phyloP scores from a whole-genome alignment of 2,888 invertebrate genomes.

The Schrankia costaestrigalis region DNA sequence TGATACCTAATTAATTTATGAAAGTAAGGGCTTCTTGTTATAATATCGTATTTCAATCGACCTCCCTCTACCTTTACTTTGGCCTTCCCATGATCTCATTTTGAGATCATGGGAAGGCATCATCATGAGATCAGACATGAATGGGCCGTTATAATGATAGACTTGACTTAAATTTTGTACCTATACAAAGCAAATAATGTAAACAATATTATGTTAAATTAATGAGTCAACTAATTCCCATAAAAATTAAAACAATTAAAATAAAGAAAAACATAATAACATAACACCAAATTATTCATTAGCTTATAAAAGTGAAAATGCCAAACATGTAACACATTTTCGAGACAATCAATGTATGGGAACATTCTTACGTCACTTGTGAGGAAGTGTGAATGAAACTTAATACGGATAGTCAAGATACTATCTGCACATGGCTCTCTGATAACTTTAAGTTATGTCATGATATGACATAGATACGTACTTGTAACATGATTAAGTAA shows the following conservation, averaged over 20 bases:
- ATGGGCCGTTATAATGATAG: no score
- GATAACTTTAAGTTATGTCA: conserved; percentile 29
- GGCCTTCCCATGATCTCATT: no score
- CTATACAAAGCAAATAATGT: no score
- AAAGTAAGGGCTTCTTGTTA: no score
- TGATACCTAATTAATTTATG: conserved; percentile 3
- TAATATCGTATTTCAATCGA: no score
- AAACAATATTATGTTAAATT: no score
- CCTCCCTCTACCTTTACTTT: no score
- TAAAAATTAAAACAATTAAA: background rate
- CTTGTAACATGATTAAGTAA: conserved; percentile 22
- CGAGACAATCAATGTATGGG: conserved; percentile 43
- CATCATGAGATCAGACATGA: no score
- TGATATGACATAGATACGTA: conserved; percentile 8
- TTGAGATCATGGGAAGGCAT: no score
- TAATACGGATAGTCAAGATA: conserved; percentile 39
- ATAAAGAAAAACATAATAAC: background rate
- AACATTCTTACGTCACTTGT: conserved; percentile 48
- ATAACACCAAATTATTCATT: background rate
- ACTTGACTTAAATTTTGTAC: no score
- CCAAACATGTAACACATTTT: conserved; percentile 13
- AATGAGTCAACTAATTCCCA: no score
- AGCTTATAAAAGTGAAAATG: conserved; percentile 29
- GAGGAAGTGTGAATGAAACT: conserved; percentile 64
- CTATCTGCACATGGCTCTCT: conserved; percentile 18